phyloP scores from a whole-genome alignment of 2,797 vertebrate genomes.

The Chanos chanos region DNA sequence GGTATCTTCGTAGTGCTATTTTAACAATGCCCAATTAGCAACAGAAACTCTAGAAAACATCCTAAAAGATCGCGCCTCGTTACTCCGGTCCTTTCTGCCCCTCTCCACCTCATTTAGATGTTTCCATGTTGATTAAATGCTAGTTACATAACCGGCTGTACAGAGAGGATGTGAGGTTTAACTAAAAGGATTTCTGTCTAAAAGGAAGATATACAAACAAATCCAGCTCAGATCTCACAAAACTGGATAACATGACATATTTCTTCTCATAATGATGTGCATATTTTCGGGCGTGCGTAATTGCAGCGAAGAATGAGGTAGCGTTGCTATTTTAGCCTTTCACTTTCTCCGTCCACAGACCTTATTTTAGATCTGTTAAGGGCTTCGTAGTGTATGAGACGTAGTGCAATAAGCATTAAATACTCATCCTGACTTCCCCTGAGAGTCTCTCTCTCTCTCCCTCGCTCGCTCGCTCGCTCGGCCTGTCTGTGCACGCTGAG shows the following conservation, averaged over 20 bases:
- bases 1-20: too few species aligned
- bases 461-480: constrained; percentile 35
- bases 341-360: too few species aligned
- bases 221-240: constrained; percentile 9
- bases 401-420: too few species aligned
- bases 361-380: too few species aligned
- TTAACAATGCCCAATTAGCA: too few species aligned
- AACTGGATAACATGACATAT: background rate
- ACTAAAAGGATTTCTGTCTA: background rate
- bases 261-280: background rate
- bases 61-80: background rate
- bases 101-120: constrained; percentile 22
- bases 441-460: background rate
- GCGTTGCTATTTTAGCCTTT: too few species aligned
- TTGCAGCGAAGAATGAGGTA: too few species aligned
- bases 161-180: constrained; percentile 14
- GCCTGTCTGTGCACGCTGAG: too few species aligned
- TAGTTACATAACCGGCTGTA: constrained; percentile 58
- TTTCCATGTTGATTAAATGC: constrained; percentile 61
- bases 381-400: too few species aligned
- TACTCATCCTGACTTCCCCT: background rate
- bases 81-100: constrained; percentile 38
- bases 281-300: too few species aligned
- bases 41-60: background rate
- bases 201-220: background rate